Evolutionary conservation across 2,113 vertebrate genomes (phyloP).

Genomic region (Petrocephalus zakoni): DNA sequence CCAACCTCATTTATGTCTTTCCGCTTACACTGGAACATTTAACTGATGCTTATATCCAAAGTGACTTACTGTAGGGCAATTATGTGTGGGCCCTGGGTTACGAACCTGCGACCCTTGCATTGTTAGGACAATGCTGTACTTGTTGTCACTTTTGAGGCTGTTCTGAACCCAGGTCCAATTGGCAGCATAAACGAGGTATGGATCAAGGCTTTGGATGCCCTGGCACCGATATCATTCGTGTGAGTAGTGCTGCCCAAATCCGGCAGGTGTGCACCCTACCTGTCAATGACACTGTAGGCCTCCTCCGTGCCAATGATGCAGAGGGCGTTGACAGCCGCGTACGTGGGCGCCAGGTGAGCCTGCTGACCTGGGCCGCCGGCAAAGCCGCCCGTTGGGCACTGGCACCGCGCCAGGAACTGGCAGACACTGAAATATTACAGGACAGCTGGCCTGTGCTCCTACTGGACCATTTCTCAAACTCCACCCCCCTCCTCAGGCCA

Average conservation of each 20-base stretch:
- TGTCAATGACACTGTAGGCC: conserved; percentile 80
- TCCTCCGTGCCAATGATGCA: conserved; percentile 93
- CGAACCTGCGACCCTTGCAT: neutral
- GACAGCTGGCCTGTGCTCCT: neutral
- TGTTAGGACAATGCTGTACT: neutral
- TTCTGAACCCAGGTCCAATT: too few species aligned
- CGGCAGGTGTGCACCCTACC: conserved; percentile 55
- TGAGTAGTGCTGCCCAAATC: neutral
- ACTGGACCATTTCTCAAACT: neutral
- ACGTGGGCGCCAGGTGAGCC: conserved; percentile 91
- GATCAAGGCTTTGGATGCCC: neutral
- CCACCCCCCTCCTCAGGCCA: neutral
- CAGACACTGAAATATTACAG: conserved; percentile 68
- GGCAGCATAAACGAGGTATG: too few species aligned
- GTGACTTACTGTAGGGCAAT: too few species aligned
- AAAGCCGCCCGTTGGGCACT: conserved; percentile 81
- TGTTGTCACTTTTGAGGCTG: too few species aligned
- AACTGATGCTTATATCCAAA: too few species aligned
- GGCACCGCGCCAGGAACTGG: conserved; percentile 82
- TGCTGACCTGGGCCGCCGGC: conserved; percentile 85
- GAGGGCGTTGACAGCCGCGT: conserved; percentile 84
- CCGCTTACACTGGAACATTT: too few species aligned
- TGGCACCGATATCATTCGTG: neutral
- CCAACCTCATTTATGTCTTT: neutral
- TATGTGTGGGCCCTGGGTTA: neutral